Conservation (phyloP, 2,797 vertebrate species). For the Naso thynnoides region DNA sequence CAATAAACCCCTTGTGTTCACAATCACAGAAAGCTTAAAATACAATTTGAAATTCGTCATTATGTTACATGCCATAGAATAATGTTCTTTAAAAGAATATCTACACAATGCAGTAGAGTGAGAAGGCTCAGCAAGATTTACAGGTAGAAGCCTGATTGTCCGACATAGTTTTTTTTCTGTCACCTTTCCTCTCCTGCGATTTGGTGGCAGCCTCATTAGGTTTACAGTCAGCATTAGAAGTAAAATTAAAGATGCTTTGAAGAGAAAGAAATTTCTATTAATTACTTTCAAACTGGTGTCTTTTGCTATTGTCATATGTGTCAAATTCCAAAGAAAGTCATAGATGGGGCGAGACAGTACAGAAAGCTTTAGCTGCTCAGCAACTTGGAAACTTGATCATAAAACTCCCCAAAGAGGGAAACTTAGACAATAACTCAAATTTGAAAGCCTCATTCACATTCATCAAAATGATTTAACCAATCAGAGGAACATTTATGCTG, state of each 20-base stretch:
- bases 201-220: not conserved
- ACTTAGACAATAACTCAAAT: conserved; percentile 4
- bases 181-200: conserved; percentile 1
- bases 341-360: not conserved
- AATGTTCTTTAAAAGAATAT: conserved; percentile 36
- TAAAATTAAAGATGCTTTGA: not conserved
- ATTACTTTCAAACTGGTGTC: conserved; percentile 7
- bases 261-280: conserved; percentile 9
- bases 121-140: conserved; percentile 6
- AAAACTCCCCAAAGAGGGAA: conserved; percentile 8
- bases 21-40: conserved; percentile 50
- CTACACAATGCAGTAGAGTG: conserved; percentile 30
- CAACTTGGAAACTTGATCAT: not conserved
- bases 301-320: not conserved
- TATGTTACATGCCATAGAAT: conserved; percentile 32
- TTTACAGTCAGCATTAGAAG: conserved; percentile 10
- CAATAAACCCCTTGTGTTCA: conserved; percentile 27
- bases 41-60: conserved; percentile 20
- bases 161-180: conserved; percentile 6
- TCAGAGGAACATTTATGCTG: not conserved
- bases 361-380: not conserved
- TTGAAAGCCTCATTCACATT: conserved; percentile 6
- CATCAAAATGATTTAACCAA: conserved; percentile 1
- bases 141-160: conserved; percentile 4
- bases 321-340: not conserved